Evolutionary conservation across 2,888 invertebrate species (phyloP).

Genomic region (Punctoribates punctum): DNA sequence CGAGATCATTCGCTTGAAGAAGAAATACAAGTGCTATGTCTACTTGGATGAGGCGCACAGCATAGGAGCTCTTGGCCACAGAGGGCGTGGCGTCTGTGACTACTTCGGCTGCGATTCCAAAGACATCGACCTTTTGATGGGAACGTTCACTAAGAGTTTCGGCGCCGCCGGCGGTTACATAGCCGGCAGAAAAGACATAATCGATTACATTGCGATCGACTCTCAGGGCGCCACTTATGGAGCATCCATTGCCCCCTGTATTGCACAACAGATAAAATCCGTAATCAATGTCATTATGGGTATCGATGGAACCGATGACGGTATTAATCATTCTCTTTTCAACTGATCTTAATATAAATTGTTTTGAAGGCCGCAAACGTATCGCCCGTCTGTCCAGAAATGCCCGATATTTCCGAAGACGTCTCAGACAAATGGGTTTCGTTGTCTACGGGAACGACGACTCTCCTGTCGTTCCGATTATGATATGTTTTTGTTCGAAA

Average conservation of each 20-base stretch:
- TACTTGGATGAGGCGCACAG: conserved; percentile 59
- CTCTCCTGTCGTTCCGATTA: conserved; percentile 59
- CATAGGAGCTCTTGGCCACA: conserved; percentile 57
- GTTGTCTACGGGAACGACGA: conserved; percentile 59
- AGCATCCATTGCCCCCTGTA: conserved; percentile 78
- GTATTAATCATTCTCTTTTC: conserved; percentile 51
- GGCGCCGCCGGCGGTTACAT: conserved; percentile 59
- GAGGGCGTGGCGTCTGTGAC: conserved; percentile 57
- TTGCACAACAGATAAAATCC: conserved; percentile 82
- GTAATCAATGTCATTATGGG: conserved; percentile 82
- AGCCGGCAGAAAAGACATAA: conserved; percentile 53
- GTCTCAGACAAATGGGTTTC: conserved; percentile 58
- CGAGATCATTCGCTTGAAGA: conserved; percentile 57
- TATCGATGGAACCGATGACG: conserved; percentile 68
- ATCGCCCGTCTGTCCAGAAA: conserved; percentile 55
- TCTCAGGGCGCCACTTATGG: conserved; percentile 77
- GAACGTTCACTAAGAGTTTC: conserved; percentile 59
- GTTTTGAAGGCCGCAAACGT: conserved; percentile 53
- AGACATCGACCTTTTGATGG: conserved; percentile 59
- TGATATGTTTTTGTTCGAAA: conserved; percentile 57
- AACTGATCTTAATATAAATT: not conserved
- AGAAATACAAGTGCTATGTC: conserved; percentile 58
- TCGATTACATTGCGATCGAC: conserved; percentile 4
- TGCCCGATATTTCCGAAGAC: conserved; percentile 55
- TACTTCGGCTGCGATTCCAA: conserved; percentile 56